Evolutionary conservation across 2,113 vertebrate species (phyloP).

Genomic region (Strigops habroptila): DNA sequence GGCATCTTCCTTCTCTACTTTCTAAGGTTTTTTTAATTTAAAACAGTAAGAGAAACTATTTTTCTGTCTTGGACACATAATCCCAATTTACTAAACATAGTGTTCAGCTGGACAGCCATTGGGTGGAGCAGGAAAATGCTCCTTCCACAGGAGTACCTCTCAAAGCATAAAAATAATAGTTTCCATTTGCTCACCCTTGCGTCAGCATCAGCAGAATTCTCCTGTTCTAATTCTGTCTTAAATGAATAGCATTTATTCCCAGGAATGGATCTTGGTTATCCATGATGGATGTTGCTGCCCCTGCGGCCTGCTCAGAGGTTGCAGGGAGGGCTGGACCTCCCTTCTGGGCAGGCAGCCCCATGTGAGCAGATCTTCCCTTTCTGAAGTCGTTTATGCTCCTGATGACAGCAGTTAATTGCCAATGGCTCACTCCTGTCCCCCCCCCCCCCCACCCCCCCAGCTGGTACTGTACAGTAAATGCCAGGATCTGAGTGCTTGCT

Average conservation of each 20-base stretch:
- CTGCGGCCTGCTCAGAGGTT: not conserved
- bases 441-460: not conserved
- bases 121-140: conserved; percentile 62
- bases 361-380: not conserved
- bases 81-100: conserved; percentile 43
- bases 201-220: not conserved
- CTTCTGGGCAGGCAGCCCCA: not conserved
- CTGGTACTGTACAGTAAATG: not conserved
- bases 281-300: not conserved
- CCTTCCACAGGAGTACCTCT: conserved; percentile 22
- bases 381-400: not conserved
- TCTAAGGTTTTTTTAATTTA: not conserved
- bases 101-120: conserved; percentile 30
- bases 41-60: conserved; percentile 39
- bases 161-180: conserved; percentile 3
- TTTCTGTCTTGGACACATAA: conserved; percentile 43
- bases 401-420: not conserved
- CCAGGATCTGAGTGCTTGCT: conserved; percentile 1
- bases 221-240: not conserved
- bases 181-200: not conserved
- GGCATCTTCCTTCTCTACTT: not conserved
- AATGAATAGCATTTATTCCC: not conserved
- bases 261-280: not conserved
- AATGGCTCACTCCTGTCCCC: not conserved
- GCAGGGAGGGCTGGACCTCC: not conserved